A percentile compares a stretch with the other conserved stretches of the same genome.
Conservation (phyloP, 2,888 invertebrate genomes). For the Trichogramma dendrolimi region DNA sequence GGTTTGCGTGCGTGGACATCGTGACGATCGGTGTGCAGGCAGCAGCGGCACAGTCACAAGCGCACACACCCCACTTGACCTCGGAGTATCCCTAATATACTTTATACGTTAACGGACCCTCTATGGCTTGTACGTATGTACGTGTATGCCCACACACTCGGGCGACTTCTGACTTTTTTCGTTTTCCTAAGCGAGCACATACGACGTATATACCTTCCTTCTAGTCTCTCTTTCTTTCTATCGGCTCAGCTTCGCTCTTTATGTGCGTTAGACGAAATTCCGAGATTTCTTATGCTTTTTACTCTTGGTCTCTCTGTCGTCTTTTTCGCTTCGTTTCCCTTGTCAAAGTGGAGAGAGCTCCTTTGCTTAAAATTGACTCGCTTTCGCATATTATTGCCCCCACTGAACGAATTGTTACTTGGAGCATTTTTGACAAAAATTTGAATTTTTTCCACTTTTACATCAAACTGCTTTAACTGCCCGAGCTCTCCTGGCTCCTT, state of each 20-base stretch:
- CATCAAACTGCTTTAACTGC: too few species aligned
- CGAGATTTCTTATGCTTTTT: background rate
- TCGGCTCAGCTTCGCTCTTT: background rate
- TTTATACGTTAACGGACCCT: constrained; percentile 50
- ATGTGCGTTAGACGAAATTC: background rate
- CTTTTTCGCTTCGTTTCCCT: too few species aligned
- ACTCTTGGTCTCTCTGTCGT: too few species aligned
- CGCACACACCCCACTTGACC: constrained; percentile 43
- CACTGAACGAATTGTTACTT: too few species aligned
- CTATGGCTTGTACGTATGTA: constrained; percentile 17
- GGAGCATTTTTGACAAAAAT: too few species aligned
- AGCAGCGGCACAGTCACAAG: too few species aligned
- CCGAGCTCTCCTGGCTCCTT: too few species aligned
- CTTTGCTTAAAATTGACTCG: too few species aligned
- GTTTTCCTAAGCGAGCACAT: background rate
- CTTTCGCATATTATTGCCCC: too few species aligned
- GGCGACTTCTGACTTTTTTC: background rate
- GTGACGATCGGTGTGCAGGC: constrained; percentile 30
- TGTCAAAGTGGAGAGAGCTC: too few species aligned
- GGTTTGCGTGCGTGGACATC: constrained; percentile 30
- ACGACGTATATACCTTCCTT: background rate
- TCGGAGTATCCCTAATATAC: constrained; percentile 52
- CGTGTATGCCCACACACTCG: background rate
- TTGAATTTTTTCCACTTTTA: too few species aligned
- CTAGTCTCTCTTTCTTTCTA: background rate